Conservation (phyloP, 2,797 vertebrate genomes). For the Gambelia wislizenii region DNA sequence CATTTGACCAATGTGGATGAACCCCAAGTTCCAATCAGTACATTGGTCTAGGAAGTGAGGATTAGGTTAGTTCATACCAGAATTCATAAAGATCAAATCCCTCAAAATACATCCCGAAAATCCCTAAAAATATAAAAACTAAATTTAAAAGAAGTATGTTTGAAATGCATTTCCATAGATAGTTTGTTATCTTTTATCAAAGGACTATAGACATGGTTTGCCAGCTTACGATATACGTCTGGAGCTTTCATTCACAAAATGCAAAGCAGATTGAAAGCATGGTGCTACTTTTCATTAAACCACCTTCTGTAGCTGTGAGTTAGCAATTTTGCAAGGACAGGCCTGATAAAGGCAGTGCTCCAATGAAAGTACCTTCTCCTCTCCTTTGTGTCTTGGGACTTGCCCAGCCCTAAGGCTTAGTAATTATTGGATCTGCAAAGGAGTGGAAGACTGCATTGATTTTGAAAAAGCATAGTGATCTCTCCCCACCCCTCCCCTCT, state of each 20-base stretch:
- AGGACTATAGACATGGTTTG: neutral
- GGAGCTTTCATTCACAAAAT: neutral
- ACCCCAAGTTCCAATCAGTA: neutral
- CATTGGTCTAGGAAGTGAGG: neutral
- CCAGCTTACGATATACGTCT: neutral
- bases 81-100: neutral
- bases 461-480: neutral
- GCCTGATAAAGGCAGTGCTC: neutral
- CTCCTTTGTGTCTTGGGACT: neutral
- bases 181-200: neutral
- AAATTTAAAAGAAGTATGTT: neutral
- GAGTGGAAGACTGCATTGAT: neutral
- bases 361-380: neutral
- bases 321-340: neutral
- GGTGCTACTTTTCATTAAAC: neutral
- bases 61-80: neutral
- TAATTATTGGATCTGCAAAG: neutral
- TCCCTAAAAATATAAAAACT: neutral
- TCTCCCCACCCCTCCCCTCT: neutral
- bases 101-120: too few species aligned
- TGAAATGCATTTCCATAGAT: slow-evolving; percentile 3
- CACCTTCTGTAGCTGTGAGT: neutral
- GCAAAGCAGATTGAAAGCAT: neutral
- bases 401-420: neutral
- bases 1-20: too few species aligned